Conservation (phyloP, 2,113 vertebrate species). For the Aldabrachelys gigantea region DNA sequence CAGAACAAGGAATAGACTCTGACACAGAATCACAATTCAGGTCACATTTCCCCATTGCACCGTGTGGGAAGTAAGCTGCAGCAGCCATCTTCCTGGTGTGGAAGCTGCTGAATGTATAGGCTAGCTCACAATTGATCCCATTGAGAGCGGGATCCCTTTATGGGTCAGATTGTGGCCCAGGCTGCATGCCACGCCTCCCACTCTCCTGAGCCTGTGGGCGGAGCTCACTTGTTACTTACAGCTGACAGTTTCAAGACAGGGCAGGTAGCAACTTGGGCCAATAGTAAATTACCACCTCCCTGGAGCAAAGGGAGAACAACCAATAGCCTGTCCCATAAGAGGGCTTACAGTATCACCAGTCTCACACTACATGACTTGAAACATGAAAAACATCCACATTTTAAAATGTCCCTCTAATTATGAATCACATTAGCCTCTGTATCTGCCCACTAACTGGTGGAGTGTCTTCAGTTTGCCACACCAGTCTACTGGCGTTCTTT, state of each 20-base stretch:
- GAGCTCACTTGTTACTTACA: background rate
- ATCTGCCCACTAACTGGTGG: conserved; percentile 22
- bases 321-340: background rate
- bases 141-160: background rate
- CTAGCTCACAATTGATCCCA: background rate
- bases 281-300: background rate
- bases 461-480: background rate
- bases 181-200: background rate
- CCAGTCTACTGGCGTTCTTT: conserved; percentile 27
- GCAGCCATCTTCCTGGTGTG: background rate
- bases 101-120: background rate
- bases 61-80: background rate
- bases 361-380: background rate
- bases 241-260: background rate
- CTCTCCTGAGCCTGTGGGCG: background rate
- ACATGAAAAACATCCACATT: background rate
- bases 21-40: background rate
- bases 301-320: background rate
- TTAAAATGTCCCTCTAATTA: background rate
- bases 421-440: background rate
- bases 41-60: background rate
- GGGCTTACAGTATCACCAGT: background rate
- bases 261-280: background rate
- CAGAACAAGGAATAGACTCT: too few species aligned
- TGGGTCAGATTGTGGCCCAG: background rate